Conservation (phyloP, 2,888 invertebrate genomes). For the Micoletzkya japonica region DNA sequence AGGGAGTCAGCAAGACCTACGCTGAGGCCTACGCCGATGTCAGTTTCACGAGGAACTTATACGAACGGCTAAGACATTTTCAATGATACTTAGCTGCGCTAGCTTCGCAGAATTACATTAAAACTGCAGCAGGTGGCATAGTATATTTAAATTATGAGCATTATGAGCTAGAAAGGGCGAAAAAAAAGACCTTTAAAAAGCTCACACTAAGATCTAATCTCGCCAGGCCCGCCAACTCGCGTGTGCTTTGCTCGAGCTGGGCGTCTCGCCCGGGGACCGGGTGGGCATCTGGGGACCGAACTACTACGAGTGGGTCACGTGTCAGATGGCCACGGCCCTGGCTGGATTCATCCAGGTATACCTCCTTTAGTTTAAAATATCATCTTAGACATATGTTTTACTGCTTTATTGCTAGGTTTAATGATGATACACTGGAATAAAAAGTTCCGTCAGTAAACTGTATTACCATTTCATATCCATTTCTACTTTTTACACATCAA, state of each 20-base stretch:
- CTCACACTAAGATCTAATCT: neutral
- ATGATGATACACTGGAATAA: too few relatives aligned
- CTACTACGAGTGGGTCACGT: constrained; percentile 75
- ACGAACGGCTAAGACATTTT: too few relatives aligned
- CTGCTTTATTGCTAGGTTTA: too few relatives aligned
- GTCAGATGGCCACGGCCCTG: constrained; percentile 75
- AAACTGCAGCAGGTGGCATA: neutral
- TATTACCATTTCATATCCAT: too few relatives aligned
- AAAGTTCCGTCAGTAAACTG: too few relatives aligned
- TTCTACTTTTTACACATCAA: too few relatives aligned
- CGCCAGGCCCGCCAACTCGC: constrained; percentile 17
- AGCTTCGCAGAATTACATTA: neutral
- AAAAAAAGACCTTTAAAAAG: neutral
- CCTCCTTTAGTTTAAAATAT: neutral
- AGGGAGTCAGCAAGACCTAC: constrained; percentile 20
- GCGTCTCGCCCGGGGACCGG: constrained; percentile 68
- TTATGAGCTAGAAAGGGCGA: neutral
- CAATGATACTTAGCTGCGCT: neutral
- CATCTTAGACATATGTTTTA: constrained; percentile 70
- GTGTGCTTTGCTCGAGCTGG: constrained; percentile 27
- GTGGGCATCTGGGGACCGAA: constrained; percentile 81
- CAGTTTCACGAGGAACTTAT: too few relatives aligned
- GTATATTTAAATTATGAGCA: neutral
- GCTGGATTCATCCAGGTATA: constrained; percentile 71
- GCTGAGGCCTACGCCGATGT: constrained; percentile 65